phyloP scores from a whole-genome alignment of 2,113 vertebrate species.

The Aramus guarauna region DNA sequence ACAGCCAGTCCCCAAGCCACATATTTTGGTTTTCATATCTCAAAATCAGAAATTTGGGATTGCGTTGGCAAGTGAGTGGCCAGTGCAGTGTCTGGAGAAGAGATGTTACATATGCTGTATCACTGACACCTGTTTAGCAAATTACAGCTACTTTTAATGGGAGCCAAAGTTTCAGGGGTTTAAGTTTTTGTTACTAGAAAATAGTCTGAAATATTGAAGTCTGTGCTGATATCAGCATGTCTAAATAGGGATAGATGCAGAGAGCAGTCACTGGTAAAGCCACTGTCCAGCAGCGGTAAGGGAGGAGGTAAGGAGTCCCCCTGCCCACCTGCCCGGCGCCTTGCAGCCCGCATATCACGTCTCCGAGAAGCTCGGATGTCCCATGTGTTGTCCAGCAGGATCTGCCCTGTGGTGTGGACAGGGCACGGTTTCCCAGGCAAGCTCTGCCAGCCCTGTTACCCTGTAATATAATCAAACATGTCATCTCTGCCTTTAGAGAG shows the following conservation, averaged over 20 bases:
- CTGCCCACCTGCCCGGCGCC: fast-evolving
- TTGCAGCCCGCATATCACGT: fast-evolving
- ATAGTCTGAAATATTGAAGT: background rate
- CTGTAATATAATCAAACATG: background rate
- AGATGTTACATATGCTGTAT: background rate
- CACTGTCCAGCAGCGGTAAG: background rate
- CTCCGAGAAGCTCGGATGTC: background rate
- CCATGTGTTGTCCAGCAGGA: background rate
- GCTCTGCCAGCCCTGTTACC: background rate
- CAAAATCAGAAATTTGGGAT: background rate
- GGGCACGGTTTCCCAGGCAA: background rate
- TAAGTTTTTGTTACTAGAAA: background rate
- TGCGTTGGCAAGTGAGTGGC: background rate
- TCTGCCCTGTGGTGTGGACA: background rate
- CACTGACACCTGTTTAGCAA: background rate
- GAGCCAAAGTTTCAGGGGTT: background rate
- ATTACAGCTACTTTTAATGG: background rate
- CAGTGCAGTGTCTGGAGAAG: background rate
- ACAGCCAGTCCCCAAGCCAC: background rate
- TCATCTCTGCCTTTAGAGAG: background rate
- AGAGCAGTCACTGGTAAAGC: background rate
- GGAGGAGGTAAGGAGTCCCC: background rate
- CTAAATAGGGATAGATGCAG: background rate
- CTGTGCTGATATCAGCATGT: background rate
- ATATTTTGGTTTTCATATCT: background rate